Evolutionary conservation across 1,140 invertebrate genomes (phyloP).

Genomic region (Ceratina calcarata): DNA sequence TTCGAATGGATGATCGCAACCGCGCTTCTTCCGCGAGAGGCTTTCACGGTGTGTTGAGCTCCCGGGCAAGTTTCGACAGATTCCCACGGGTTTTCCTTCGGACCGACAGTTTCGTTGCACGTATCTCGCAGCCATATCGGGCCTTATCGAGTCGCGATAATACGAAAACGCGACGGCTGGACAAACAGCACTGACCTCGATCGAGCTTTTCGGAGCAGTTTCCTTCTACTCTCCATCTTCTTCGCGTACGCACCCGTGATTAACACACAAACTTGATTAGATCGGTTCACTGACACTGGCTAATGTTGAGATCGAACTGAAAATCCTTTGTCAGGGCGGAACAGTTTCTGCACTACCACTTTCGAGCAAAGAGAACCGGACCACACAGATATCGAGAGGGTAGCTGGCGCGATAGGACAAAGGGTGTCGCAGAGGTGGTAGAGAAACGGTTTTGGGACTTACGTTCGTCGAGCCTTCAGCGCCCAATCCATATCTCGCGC

Average conservation of each 20-base stretch:
- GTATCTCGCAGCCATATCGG: neutral
- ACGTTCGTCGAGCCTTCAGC: constrained; percentile 78
- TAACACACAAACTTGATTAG: neutral
- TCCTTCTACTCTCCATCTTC: neutral
- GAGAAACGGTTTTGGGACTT: constrained; percentile 62
- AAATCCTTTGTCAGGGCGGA: neutral
- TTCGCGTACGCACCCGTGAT: neutral
- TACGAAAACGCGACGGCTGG: constrained; percentile 37
- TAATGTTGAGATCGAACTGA: neutral
- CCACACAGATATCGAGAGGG: neutral
- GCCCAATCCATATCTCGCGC: constrained; percentile 79
- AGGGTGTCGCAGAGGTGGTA: too few relatives aligned
- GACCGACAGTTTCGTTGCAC: constrained; percentile 1
- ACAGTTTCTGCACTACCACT: constrained; percentile 6
- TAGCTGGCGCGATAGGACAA: too few relatives aligned
- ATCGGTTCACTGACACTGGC: constrained; percentile 15
- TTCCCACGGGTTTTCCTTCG: constrained; percentile 17
- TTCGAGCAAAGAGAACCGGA: neutral
- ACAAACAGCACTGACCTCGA: constrained; percentile 50
- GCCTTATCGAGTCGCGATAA: constrained; percentile 5
- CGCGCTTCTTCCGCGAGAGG: constrained; percentile 37
- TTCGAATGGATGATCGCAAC: neutral
- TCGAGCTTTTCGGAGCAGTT: neutral
- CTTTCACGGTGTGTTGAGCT: constrained; percentile 48
- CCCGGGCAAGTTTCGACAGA: neutral